Base-by-base conservation (phyloP, 1,140 invertebrate genomes). In the Sinella curviseta region DNA sequence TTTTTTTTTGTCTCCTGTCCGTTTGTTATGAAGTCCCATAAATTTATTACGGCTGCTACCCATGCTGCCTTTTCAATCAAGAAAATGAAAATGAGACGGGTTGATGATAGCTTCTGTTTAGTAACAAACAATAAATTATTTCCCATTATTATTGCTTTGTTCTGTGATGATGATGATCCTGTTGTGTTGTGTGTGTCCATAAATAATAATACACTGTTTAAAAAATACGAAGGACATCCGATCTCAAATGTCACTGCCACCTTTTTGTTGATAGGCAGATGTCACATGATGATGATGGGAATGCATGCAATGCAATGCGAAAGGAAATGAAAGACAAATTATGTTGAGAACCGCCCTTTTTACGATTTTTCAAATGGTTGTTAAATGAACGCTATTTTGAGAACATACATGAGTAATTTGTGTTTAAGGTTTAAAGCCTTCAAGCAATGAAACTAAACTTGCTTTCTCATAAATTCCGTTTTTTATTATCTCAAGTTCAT, bases 101-200 rank as follows among this genome's bases (percentile, higher is more conserved):
- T 70, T 70, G 65, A 33, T 70, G 65, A 70, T 70, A 70, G 65
- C 14, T 70, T 70, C 12, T 31, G 28, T 60, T n/a, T n/a, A n/a
- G 14, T 17, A 4, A 3, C 24, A 70, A 30, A 70, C 65, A 30
- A 70, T 70, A 70, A 70, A 70, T 70, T 70, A 65, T 26, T n/a
- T n/a, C 24, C 8, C 24, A 17, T 26, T 26, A 24, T 60, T 48
- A 48, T 4, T 26, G 3, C 55, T 60, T 60, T n/a, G n/a, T n/a
- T n/a, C 39, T 20, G 8, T 48, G 8, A 48, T 8, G 20, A 48
- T 48, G 39, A n/a, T n/a, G n/a, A n/a, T n/a, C n/a, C n/a, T n/a
- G n/a, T n/a, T n/a, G n/a, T n/a, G n/a, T n/a, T n/a, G n/a, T n/a
- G n/a, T n/a, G n/a, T n/a, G 39, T 48, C 8, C 39, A 48, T 8